These are phyloP conservation scores for Parotocinclus haroldoi DNA, from an alignment of 2,797 vertebrate species.

Conservation along the genomic window DNA sequence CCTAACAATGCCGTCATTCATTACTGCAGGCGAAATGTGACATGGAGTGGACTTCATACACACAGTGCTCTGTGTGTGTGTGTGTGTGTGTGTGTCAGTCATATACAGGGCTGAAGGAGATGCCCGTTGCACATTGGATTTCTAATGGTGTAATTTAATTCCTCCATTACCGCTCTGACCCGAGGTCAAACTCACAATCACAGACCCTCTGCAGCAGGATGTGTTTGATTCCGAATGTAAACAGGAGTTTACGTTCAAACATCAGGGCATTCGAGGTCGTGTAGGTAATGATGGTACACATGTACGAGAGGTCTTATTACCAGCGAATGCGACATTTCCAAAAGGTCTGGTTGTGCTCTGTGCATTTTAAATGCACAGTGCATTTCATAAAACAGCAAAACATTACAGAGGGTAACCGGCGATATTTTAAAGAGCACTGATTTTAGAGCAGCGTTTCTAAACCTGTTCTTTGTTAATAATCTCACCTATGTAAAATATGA, in stretches of 20 bases:
- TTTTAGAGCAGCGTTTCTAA: too few relatives aligned
- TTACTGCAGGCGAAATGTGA: conserved; percentile 25
- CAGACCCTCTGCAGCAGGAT: conserved; percentile 10
- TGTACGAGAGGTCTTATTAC: conserved; percentile 2
- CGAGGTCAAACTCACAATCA: conserved; percentile 24
- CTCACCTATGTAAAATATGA: too few relatives aligned
- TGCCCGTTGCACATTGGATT: conserved; percentile 5
- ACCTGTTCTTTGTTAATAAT: too few relatives aligned
- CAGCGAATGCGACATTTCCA: conserved; percentile 5
- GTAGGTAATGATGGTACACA: conserved; percentile 8
- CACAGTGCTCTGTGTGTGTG: conserved; percentile 19
- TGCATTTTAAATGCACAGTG: conserved; percentile 13
- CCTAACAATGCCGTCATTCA: conserved; percentile 43
- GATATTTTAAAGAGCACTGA: too few relatives aligned
- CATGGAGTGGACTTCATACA: conserved; percentile 25
- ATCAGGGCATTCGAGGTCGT: conserved; percentile 1
- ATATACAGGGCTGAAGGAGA: not conserved
- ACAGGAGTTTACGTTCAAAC: conserved; percentile 6
- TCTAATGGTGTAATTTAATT: conserved; percentile 42
- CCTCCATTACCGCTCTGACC: conserved; percentile 25
- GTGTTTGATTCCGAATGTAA: conserved; percentile 30
- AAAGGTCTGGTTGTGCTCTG: conserved; percentile 13
- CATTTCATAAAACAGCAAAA: not conserved
- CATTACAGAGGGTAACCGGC: too few relatives aligned
- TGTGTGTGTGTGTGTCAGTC: not conserved